Base-by-base conservation (phyloP, 2,888 invertebrate species). In the Cerastoderma edule region DNA sequence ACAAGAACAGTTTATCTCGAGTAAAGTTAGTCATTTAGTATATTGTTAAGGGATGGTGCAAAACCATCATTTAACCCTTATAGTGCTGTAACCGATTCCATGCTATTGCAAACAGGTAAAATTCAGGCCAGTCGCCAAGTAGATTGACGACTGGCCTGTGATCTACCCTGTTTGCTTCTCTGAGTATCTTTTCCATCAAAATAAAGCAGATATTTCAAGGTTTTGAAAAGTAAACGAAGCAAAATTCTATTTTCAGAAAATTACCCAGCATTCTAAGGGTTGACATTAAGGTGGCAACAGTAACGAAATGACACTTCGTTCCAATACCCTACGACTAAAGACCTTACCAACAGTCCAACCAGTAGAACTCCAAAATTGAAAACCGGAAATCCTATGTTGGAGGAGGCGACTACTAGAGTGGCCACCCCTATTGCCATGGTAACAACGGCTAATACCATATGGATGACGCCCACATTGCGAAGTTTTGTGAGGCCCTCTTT, bases 361-460 rank as follows among this genome's bases (percentile, higher is more conserved):
- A 78, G 68, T 24, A 78, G 65, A 2, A 74, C 71, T 27, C 78
- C 78, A 35, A 78, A 74, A 44, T 78, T 78, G 44, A 78, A 78
- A 0, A 74, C 72, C 0, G 78, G 78, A 24, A 78, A 78, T n/a
- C 78, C 78, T 28, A 78, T 74, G 27, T 78, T 78, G 50, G 46
- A 33, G 0, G 48, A 48, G 6, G 78, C 71, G 8, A 67, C 56
- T 16, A 30, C 72, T 6, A 78, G 74, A 27, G 69, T 74, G 27
- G 54, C 67, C 5, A 57, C 57, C 6, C 78, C 78, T 24, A 54
- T 22, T 3, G 46, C 39, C 35, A 50, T 46, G 3, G 68, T 64
- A 2, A 70, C 6, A 13, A 72, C 33, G 0, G 57, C 74, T 5
- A 78, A 32, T n/a, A 56, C 10, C 6, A 66, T 32, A n/a, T 71